Evolutionary conservation across 2,113 vertebrate genomes (phyloP).

Genomic region (Calyptomena viridis): DNA sequence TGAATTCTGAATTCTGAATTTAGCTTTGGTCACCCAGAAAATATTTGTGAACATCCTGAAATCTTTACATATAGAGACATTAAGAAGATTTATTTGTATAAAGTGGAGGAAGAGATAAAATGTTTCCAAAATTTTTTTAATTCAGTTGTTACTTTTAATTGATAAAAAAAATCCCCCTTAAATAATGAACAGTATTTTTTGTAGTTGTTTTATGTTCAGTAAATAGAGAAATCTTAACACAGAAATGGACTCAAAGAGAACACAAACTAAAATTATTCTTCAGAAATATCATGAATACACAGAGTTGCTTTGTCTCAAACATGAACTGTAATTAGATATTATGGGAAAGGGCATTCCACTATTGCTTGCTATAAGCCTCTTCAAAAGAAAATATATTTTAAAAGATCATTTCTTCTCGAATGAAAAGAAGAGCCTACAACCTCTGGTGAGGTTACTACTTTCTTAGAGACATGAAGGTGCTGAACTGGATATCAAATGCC

Average conservation of each 20-base stretch:
- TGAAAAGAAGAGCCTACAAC: not conserved
- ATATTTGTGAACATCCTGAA: not conserved
- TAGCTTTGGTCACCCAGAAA: not conserved
- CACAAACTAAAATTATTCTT: not conserved
- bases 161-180: not conserved
- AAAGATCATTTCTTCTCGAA: not conserved
- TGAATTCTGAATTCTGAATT: not conserved
- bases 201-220: not conserved
- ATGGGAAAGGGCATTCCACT: not conserved
- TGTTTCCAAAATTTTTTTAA: not conserved
- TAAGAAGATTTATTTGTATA: not conserved
- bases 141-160: not conserved
- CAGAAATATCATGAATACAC: not conserved
- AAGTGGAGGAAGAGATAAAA: not conserved
- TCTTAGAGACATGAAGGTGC: not conserved
- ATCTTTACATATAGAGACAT: not conserved
- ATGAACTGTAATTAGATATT: not conserved
- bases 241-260: not conserved
- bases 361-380: not conserved
- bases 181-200: not conserved
- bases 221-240: not conserved
- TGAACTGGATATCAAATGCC: not conserved
- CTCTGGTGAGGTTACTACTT: not conserved
- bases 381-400: not conserved
- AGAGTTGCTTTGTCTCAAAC: not conserved